phyloP scores from a whole-genome alignment of 2,113 vertebrate genomes.

The Mesitornis unicolor region DNA sequence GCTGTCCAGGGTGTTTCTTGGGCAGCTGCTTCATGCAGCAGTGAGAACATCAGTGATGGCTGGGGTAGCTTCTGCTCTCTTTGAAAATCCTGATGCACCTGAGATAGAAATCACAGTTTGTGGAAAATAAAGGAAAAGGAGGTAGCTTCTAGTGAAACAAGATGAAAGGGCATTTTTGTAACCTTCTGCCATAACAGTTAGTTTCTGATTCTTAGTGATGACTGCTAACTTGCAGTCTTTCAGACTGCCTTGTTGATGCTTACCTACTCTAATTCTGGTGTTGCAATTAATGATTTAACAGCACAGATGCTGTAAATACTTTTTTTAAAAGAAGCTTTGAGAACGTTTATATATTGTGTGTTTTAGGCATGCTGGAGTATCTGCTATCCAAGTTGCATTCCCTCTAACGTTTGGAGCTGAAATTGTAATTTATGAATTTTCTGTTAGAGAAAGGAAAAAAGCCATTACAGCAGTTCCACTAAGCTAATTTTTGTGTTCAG shows the following conservation, averaged over 20 bases:
- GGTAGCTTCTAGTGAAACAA: not conserved
- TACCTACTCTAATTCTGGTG: not conserved
- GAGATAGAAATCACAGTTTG: not conserved
- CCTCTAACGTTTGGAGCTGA: not conserved
- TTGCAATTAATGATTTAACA: not conserved
- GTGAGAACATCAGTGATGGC: not conserved
- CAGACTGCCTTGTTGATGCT: not conserved
- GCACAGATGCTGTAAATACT: rapidly evolving
- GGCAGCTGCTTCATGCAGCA: not conserved
- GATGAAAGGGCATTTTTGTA: not conserved
- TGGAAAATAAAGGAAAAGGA: not conserved
- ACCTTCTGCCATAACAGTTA: not conserved
- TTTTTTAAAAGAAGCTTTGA: not conserved
- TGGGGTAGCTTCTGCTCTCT: not conserved
- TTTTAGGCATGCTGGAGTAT: not conserved
- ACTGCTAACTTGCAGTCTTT: not conserved
- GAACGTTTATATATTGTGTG: not conserved
- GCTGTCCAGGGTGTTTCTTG: not conserved
- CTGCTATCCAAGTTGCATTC: not conserved
- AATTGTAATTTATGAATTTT: not conserved
- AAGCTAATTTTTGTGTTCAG: not conserved
- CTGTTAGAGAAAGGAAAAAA: not conserved
- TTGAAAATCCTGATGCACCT: not conserved
- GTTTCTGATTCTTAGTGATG: not conserved
- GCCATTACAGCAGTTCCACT: not conserved